Evolutionary conservation across 1,140 invertebrate species (phyloP).

Genomic region (Calephelis nemesis): DNA sequence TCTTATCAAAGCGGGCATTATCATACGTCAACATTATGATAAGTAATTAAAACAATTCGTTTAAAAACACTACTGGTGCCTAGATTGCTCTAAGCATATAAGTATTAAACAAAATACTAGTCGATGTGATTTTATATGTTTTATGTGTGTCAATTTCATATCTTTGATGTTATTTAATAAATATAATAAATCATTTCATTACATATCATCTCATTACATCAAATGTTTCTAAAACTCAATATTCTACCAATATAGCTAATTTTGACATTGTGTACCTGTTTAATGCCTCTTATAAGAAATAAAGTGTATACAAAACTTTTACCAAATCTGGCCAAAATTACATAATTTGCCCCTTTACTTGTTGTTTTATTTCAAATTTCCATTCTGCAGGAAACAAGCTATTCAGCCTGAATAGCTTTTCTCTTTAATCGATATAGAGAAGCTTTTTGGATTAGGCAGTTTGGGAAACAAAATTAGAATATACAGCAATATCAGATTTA

Average conservation of each 20-base stretch:
- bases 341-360: constrained; percentile 40
- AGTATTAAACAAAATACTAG: constrained; percentile 42
- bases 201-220: constrained; percentile 32
- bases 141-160: constrained; percentile 30
- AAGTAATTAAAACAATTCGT: constrained; percentile 18
- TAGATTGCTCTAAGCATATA: constrained; percentile 35
- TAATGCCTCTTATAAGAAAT: constrained; percentile 27
- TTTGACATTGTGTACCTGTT: constrained; percentile 34
- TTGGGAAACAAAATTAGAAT: too few species aligned
- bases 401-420: neutral
- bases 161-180: constrained; percentile 34
- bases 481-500: too few species aligned
- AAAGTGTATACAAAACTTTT: constrained; percentile 12
- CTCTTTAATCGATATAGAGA: too few species aligned
- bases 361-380: constrained; percentile 39
- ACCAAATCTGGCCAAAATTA: constrained; percentile 29
- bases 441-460: too few species aligned
- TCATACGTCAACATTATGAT: neutral
- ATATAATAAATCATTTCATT: constrained; percentile 35
- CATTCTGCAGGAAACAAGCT: neutral
- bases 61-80: constrained; percentile 30
- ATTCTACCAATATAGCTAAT: constrained; percentile 22
- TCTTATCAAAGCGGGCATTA: constrained; percentile 2
- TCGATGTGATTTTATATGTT: constrained; percentile 38
- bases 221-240: constrained; percentile 1